These are phyloP conservation scores for Sphecodes monilicornis DNA, from an alignment of 2,888 invertebrate species.

Conservation along the genomic window DNA sequence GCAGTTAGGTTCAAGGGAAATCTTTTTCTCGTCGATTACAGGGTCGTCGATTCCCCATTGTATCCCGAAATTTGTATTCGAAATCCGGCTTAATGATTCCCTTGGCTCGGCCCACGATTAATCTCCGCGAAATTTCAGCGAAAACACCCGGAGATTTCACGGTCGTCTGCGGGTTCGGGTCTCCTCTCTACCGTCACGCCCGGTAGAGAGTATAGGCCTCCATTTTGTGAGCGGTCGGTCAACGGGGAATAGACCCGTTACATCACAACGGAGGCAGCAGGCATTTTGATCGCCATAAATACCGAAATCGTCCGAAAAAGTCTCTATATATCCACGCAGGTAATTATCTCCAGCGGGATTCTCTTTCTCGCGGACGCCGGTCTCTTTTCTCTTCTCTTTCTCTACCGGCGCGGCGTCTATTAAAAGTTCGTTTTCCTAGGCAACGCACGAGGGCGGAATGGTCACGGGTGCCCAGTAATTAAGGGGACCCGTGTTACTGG, in stretches of 20 bases:
- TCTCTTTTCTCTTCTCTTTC: neutral
- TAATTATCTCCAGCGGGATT: conserved; percentile 71
- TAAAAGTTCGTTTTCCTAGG: conserved; percentile 78
- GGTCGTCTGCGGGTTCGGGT: neutral
- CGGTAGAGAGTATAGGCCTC: neutral
- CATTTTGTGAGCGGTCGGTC: conserved; percentile 38
- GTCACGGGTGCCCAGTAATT: conserved; percentile 74
- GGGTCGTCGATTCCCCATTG: neutral
- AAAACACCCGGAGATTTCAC: neutral
- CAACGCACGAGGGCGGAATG: conserved; percentile 68
- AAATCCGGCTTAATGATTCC: conserved; percentile 11
- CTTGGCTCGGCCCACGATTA: neutral
- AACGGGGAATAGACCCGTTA: conserved; percentile 50
- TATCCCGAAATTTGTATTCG: conserved; percentile 5
- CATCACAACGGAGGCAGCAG: conserved; percentile 41
- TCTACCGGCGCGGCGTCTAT: conserved; percentile 71
- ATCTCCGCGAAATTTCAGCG: conserved; percentile 25
- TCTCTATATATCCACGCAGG: conserved; percentile 60
- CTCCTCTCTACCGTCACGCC: neutral
- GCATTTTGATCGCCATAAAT: conserved; percentile 62
- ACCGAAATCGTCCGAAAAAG: conserved; percentile 56
- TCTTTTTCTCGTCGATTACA: conserved; percentile 7
- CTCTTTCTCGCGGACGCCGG: conserved; percentile 63
- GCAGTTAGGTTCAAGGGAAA: neutral
- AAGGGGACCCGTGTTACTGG: conserved; percentile 71